Conservation (phyloP, 2,797 vertebrate species). For the Malacoctenus gilli region DNA sequence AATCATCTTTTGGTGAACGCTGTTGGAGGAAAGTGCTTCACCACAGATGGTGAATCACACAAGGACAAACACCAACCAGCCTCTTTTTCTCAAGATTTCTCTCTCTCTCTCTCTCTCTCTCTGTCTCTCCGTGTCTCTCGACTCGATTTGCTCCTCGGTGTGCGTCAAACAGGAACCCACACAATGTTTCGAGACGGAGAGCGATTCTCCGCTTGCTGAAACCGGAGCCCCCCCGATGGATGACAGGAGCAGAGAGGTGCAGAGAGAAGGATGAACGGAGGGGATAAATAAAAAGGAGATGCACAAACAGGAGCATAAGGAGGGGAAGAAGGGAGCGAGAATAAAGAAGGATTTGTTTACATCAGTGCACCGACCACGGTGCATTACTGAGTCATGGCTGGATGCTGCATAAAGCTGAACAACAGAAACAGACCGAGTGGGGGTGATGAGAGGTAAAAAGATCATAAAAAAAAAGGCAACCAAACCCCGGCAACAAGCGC, state of each 20-base stretch:
- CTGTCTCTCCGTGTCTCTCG: conserved; percentile 29
- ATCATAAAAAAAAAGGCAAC: conserved; percentile 3
- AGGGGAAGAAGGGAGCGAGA: not conserved
- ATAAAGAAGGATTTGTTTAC: conserved; percentile 11
- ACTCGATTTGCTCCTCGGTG: conserved; percentile 27
- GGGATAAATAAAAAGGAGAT: not conserved
- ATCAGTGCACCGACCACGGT: conserved; percentile 5
- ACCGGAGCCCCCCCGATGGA: no score
- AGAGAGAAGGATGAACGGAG: not conserved
- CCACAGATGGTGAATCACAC: conserved; percentile 74
- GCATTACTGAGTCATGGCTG: conserved; percentile 31
- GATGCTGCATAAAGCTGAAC: not conserved
- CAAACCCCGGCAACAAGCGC: conserved; percentile 2
- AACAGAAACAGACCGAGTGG: not conserved
- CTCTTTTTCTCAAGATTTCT: conserved; percentile 44
- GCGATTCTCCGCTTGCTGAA: conserved; percentile 40
- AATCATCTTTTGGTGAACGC: conserved; percentile 47
- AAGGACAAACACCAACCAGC: conserved; percentile 56
- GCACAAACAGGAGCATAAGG: not conserved
- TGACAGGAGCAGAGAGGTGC: not conserved
- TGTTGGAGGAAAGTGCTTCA: conserved; percentile 40
- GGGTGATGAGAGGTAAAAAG: not conserved
- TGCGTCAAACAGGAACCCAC: conserved; percentile 65
- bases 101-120: conserved; percentile 38
- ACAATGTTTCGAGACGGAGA: conserved; percentile 46